Evolutionary conservation across 2,888 invertebrate genomes (phyloP).

Genomic region (Cephus pygmeus): DNA sequence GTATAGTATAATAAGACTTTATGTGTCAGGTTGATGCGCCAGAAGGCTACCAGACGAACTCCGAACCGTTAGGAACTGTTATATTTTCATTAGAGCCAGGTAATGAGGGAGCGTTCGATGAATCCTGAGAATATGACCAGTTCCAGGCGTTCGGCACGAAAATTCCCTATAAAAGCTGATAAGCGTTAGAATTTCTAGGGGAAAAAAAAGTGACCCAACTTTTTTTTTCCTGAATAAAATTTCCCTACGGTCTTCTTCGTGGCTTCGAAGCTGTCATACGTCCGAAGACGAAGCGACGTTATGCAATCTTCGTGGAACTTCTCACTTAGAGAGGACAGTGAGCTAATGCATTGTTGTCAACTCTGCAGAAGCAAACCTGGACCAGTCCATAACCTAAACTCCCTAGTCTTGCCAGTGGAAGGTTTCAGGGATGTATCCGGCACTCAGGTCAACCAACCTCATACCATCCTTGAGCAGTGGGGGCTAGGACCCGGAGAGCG

Average conservation of each 20-base stretch:
- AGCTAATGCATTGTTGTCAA: conserved; percentile 59
- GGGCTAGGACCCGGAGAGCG: conserved; percentile 12
- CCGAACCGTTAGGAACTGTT: conserved; percentile 62
- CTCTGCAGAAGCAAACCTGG: conserved; percentile 14
- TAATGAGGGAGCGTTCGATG: conserved; percentile 56
- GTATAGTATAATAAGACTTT: conserved; percentile 67
- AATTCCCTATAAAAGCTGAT: not conserved
- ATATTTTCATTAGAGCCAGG: conserved; percentile 63
- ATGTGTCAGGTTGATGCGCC: conserved; percentile 66
- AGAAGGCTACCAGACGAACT: conserved; percentile 64
- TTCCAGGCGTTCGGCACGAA: not conserved
- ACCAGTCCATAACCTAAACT: conserved; percentile 11
- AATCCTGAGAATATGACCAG: conserved; percentile 34
- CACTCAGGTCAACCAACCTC: not conserved
- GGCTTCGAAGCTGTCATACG: not conserved
- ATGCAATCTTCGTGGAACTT: conserved; percentile 62
- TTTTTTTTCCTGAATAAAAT: not conserved
- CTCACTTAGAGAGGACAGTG: conserved; percentile 58
- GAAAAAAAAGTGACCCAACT: not conserved
- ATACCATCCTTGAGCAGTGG: not conserved
- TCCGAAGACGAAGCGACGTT: not conserved
- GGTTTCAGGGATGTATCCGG: conserved; percentile 2
- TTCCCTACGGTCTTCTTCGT: not conserved
- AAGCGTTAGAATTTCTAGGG: not conserved
- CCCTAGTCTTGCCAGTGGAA: conserved; percentile 3